Evolutionary conservation across 2,797 vertebrate species (phyloP), one percentile per base, ranked within the genome.

Genomic region (Sebastolobus alascanus): DNA sequence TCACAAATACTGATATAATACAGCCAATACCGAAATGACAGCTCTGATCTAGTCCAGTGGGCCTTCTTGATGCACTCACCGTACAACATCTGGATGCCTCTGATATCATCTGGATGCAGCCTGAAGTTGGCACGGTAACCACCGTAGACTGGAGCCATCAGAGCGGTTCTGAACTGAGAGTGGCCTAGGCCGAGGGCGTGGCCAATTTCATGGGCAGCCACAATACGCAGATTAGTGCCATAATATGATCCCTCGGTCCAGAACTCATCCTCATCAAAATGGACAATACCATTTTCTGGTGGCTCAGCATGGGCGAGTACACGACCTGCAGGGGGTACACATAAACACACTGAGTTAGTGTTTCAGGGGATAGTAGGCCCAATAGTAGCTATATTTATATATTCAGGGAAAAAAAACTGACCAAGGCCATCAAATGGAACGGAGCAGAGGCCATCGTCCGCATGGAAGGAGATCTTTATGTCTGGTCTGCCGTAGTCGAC

Each of bases 161-260:
- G 95, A 8, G 97, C 96, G 0, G 78, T 89, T 8, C 85, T 92
- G 71, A 93, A 96, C 73, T 96, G 94, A n/a, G 97, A 98, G 88
- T 98, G 97, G 25, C 96, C 97, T 69, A 98, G 93, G 2, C 97
- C 97, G 31, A 98, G 95, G 18, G 97, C 97, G 1, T 98, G 97
- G 54, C 97, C 97, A 5, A 98, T 96, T 89, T 98, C 97, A 37
- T 98, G 97, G 68, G 97, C 96, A 4, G 97, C 97, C 6, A 98
- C 96, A 72, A 98, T 97, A n/a, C 97, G 96, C 60, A 98, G 94
- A 89, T 98, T 98, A 66, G 96, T 94, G 0, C 97, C 97, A 2
- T 84, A 87, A 69, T 92, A 93, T 6, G 91, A 84, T 3, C 96
- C 93, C 85, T 98, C 97, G 0, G 97, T 97, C 97, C 97, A 98